These are phyloP conservation scores for Macropus fuliginosus DNA, from an alignment of 2,797 vertebrate genomes.

Conservation along the genomic window DNA sequence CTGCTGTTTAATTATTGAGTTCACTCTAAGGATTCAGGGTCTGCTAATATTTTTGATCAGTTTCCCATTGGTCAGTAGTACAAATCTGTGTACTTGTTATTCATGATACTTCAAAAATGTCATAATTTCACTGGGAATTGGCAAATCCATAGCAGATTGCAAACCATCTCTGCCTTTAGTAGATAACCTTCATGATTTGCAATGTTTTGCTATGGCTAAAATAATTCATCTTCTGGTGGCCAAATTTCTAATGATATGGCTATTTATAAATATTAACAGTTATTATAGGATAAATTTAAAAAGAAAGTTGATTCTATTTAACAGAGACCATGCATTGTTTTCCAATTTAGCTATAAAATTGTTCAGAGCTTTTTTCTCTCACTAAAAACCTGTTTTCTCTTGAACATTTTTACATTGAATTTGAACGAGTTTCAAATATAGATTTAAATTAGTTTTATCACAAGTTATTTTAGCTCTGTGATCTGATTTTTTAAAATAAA, in stretches of 20 bases:
- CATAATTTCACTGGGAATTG: background rate
- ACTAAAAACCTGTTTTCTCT: background rate
- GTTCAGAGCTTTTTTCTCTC: background rate
- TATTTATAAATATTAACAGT: background rate
- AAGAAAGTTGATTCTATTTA: background rate
- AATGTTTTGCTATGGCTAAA: background rate
- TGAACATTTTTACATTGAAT: background rate
- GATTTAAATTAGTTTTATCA: background rate
- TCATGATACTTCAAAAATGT: background rate
- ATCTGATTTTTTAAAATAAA: background rate
- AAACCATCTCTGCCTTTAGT: background rate
- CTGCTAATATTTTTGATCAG: background rate
- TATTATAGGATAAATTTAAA: background rate
- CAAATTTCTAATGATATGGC: background rate
- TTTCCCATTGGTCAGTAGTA: background rate
- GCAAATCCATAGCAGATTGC: background rate
- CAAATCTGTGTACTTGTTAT: background rate
- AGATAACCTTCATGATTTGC: background rate
- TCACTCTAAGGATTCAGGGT: background rate
- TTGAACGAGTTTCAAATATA: background rate
- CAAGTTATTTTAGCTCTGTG: background rate
- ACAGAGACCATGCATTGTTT: background rate
- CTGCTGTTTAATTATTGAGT: background rate
- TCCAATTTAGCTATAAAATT: background rate
- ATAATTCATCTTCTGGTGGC: background rate